Percentiles rank a stretch among this genome's conserved stretches.
These are phyloP conservation scores for Epizoanthus fatuus DNA, from an alignment of 92 coral and sea anemone genomes.

Conservation along the genomic window DNA sequence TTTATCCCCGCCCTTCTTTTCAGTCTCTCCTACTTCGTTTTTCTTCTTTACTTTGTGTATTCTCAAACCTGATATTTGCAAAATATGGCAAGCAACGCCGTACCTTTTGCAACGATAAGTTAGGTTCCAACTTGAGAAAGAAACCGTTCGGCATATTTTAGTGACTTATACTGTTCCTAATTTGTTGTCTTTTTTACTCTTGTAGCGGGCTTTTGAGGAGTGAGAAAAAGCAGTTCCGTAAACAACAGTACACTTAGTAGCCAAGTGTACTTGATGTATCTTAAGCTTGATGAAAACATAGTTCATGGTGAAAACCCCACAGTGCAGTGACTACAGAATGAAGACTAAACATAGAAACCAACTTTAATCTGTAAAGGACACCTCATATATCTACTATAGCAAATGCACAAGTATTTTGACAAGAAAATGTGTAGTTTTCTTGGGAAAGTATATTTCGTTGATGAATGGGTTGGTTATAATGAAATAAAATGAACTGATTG, in stretches of 20 bases:
- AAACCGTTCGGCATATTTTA: background rate
- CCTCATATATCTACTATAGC: background rate
- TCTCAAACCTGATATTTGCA: no score
- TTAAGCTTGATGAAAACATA: background rate
- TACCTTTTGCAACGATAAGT: background rate
- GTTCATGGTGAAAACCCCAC: background rate
- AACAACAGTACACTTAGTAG: background rate
- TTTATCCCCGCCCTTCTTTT: no score
- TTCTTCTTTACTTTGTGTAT: no score
- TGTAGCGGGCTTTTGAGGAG: slow-evolving; percentile 16
- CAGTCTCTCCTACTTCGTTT: no score
- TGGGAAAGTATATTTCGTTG: background rate
- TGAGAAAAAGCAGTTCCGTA: background rate
- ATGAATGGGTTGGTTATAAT: background rate
- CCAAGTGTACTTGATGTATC: background rate
- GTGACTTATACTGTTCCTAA: background rate
- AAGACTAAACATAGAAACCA: background rate
- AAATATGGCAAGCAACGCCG: no score
- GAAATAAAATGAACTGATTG: background rate
- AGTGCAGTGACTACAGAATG: background rate
- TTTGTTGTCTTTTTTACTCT: background rate
- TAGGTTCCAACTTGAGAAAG: background rate
- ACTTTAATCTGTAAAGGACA: background rate
- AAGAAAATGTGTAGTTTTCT: background rate
- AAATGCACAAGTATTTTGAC: background rate